Evolutionary conservation across 2,797 vertebrate species (phyloP), one percentile per base, ranked within the genome.

Genomic region (Fistularia commersonii): DNA sequence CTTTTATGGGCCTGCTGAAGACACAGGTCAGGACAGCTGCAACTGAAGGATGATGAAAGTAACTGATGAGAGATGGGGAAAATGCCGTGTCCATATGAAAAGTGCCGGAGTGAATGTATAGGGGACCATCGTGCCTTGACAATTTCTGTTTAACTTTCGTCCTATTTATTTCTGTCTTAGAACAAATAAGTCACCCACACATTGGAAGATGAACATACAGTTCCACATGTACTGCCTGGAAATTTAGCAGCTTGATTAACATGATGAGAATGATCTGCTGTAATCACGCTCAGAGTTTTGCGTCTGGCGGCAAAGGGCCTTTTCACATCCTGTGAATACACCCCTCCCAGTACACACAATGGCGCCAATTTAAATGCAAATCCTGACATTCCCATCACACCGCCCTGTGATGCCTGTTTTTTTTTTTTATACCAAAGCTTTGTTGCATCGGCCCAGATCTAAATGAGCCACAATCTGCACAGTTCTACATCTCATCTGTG

Each of bases 301-400:
- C 54, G 57, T 76, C 76, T 80, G 43, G 66, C 45, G 15, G 53
- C 53, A 11, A 48, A 68, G 53, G 58, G 59, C 67, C 74, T 58
- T 76, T 83, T 82, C 72, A 64, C 58, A 55, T 69, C 69, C 69
- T 10, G 41, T 81, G 75, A 85, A 83, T 78, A 74, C 51, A 68
- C 61, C 59, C 62, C 51, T 46, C 76, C 61, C 56, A 42, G 32
- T 58, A 61, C 79, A 76, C 84, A 88, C 88, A 87, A 86, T 85
- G 72, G 51, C 50, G 35, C 62, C 83, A 88, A 90, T 89, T 90
- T 90, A 89, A 87, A 91, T 90, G 90, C 87, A 90, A 90, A 90
- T 92, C 74, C 72, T 90, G 87, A 87, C 87, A 86, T 90, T 89
- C 86, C 79, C 79, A 72, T 88, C 82, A 83, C 60, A 83, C 78